phyloP scores from a whole-genome alignment of 1,140 invertebrate species.

The Ceratitis capitata region DNA sequence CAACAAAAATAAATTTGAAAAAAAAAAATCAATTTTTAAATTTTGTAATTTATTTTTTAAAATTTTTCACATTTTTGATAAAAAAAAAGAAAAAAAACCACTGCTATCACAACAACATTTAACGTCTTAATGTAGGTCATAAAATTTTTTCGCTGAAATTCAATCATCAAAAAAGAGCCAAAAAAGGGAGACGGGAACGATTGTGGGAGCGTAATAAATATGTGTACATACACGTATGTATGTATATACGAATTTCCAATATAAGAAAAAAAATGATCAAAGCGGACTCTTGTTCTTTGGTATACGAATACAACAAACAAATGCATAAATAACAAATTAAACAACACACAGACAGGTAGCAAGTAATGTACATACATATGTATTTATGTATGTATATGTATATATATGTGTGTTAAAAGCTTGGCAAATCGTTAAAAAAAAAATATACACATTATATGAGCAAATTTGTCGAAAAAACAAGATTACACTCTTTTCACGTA shows the following conservation, averaged over 20 bases:
- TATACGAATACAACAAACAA: background rate
- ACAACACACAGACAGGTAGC: background rate
- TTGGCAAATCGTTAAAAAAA: background rate
- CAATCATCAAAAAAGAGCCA: background rate
- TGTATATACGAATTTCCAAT: background rate
- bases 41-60: background rate
- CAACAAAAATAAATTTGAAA: background rate
- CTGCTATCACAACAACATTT: conserved; percentile 26
- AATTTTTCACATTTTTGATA: too few species aligned
- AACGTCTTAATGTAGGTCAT: conserved; percentile 25
- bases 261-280: background rate
- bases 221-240: background rate
- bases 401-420: background rate
- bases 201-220: background rate
- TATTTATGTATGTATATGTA: background rate
- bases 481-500: background rate
- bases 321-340: background rate
- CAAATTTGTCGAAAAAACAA: background rate
- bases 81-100: too few species aligned
- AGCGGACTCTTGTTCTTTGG: background rate
- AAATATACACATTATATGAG: background rate
- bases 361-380: too few species aligned
- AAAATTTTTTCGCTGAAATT: background rate
- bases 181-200: background rate
- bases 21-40: background rate